Percentiles rank a stretch among this genome's conserved stretches.
phyloP scores from a whole-genome alignment of 2,113 vertebrate species.

The Chaenocephalus aceratus region DNA sequence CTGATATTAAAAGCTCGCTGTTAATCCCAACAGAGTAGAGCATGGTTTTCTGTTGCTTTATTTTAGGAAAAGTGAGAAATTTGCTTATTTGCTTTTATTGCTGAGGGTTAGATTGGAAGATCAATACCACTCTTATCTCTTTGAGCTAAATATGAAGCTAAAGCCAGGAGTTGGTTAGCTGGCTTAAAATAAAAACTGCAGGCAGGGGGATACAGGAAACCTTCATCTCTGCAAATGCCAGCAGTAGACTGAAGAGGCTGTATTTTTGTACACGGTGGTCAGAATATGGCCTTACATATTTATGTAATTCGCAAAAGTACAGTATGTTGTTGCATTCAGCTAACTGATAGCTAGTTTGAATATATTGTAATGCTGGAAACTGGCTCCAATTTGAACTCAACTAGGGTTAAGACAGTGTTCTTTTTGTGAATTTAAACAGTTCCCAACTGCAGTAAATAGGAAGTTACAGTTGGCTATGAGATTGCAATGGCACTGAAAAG shows the following conservation, averaged over 20 bases:
- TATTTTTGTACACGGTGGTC: neutral
- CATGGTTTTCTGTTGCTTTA: conserved; percentile 16
- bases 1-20: conserved; percentile 19
- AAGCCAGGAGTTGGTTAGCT: neutral
- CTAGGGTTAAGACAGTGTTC: neutral
- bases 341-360: neutral
- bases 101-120: neutral
- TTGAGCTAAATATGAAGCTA: neutral
- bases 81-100: neutral
- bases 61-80: neutral
- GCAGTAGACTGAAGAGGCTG: neutral
- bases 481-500: neutral
- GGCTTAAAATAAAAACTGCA: neutral
- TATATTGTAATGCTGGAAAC: neutral
- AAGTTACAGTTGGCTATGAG: neutral
- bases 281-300: neutral
- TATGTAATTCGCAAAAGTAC: neutral
- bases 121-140: neutral
- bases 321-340: neutral
- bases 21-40: neutral
- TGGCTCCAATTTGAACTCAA: neutral
- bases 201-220: neutral
- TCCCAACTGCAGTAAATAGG: neutral
- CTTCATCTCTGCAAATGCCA: neutral
- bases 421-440: neutral